phyloP scores from a whole-genome alignment of 1,140 invertebrate genomes.

The Drosophila kikkawai region DNA sequence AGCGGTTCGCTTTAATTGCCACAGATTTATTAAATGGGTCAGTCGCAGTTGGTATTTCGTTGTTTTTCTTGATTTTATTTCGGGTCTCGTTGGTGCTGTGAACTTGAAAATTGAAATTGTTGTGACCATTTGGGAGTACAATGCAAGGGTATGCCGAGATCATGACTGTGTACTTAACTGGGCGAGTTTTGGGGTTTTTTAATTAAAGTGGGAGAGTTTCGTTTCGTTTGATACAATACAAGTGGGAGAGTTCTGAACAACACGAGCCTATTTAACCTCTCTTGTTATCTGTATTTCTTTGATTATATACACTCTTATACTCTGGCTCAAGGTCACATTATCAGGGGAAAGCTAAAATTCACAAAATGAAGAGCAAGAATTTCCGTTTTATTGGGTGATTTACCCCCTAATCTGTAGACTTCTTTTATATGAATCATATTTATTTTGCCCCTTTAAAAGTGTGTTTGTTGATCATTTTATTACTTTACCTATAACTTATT shows the following conservation, averaged over 20 bases:
- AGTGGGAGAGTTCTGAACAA: conserved; percentile 26
- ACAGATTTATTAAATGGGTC: conserved; percentile 69
- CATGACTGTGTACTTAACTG: conserved; percentile 31
- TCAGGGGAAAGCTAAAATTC: background rate
- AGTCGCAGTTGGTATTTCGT: conserved; percentile 27
- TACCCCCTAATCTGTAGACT: conserved; percentile 4
- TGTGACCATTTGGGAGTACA: conserved; percentile 32
- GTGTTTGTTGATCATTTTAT: background rate
- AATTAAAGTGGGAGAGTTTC: conserved; percentile 19
- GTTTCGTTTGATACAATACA: background rate
- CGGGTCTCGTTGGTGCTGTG: conserved; percentile 21
- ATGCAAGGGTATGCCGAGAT: conserved; percentile 43
- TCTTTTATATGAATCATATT: background rate
- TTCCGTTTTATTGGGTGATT: conserved; percentile 11
- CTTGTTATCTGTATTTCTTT: conserved; percentile 14
- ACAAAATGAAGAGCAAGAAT: conserved; percentile 3
- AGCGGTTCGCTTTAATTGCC: conserved; percentile 70
- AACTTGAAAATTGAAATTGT: conserved; percentile 43
- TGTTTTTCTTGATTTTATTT: conserved; percentile 5
- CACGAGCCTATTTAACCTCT: conserved; percentile 7
- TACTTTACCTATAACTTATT: background rate
- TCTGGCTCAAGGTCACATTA: background rate
- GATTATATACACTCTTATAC: conserved; percentile 20
- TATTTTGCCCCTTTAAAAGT: background rate
- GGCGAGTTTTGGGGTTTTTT: conserved; percentile 12